Conservation (phyloP, 2,888 invertebrate genomes). For the Hesperia comma region DNA sequence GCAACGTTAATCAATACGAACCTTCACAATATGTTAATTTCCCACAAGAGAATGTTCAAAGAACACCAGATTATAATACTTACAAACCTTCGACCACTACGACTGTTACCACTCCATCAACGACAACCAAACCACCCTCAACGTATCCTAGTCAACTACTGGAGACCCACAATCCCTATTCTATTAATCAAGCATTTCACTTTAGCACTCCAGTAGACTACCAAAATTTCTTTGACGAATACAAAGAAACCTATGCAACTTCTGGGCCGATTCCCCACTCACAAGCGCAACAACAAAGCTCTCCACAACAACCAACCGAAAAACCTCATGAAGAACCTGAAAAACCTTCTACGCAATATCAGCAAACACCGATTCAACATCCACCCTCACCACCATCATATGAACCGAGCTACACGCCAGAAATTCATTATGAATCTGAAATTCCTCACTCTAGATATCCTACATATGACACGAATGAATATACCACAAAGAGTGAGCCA, state of each 20-base stretch:
- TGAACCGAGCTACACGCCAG: constrained; percentile 68
- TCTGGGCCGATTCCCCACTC: constrained; percentile 52
- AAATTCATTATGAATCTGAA: constrained; percentile 72
- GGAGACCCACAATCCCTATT: constrained; percentile 79
- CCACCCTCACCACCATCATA: constrained; percentile 64
- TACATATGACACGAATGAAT: constrained; percentile 60
- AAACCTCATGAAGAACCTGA: constrained; percentile 50
- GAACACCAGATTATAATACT: constrained; percentile 48
- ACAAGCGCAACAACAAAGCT: constrained; percentile 49
- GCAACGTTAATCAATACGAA: constrained; percentile 60
- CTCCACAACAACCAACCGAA: constrained; percentile 50
- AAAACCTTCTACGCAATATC: constrained; percentile 17
- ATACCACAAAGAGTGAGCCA: constrained; percentile 57
- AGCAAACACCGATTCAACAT: constrained; percentile 45
- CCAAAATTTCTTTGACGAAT: constrained; percentile 71
- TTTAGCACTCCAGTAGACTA: constrained; percentile 78
- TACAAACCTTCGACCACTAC: constrained; percentile 63
- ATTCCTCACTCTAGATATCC: constrained; percentile 62
- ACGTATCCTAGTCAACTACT: constrained; percentile 71
- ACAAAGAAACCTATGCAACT: constrained; percentile 61
- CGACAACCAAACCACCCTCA: constrained; percentile 64
- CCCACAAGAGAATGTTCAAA: constrained; percentile 48
- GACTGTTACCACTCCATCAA: constrained; percentile 54
- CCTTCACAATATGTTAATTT: constrained; percentile 56
- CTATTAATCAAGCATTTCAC: constrained; percentile 79